Conservation (phyloP, 2,113 vertebrate species). For the Helogale parvula region DNA sequence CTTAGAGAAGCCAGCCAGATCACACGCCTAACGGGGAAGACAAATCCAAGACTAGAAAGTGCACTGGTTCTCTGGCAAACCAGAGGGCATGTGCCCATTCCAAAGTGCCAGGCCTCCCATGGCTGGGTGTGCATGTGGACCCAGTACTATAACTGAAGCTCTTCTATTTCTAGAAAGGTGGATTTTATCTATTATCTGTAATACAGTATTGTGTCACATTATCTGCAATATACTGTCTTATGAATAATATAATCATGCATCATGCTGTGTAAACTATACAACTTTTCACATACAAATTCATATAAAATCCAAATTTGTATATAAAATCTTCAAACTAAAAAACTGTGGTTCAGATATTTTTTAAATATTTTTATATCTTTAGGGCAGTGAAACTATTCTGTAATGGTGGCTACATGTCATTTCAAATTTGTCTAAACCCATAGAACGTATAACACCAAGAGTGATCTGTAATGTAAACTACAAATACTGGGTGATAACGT, state of each 20-base stretch:
- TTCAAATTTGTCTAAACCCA: background rate
- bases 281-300: constrained; percentile 1
- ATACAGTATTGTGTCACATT: background rate
- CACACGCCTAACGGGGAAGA: background rate
- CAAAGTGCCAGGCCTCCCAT: background rate
- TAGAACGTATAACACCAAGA: background rate
- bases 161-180: background rate
- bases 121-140: background rate
- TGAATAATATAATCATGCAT: background rate
- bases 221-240: background rate
- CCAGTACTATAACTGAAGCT: background rate
- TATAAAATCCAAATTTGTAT: background rate
- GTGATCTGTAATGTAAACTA: background rate
- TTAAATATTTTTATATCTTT: background rate
- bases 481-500: background rate
- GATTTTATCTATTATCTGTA: background rate
- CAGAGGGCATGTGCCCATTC: background rate
- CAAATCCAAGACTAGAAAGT: background rate
- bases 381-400: background rate
- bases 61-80: background rate
- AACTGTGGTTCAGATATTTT: background rate
- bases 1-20: background rate
- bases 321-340: constrained; percentile 36
- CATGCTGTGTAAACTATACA: background rate
- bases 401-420: background rate